A percentile compares a stretch with the other conserved stretches of the same genome.
Conservation (phyloP, 2,888 invertebrate genomes). For the Malthinus seriepunctatus region DNA sequence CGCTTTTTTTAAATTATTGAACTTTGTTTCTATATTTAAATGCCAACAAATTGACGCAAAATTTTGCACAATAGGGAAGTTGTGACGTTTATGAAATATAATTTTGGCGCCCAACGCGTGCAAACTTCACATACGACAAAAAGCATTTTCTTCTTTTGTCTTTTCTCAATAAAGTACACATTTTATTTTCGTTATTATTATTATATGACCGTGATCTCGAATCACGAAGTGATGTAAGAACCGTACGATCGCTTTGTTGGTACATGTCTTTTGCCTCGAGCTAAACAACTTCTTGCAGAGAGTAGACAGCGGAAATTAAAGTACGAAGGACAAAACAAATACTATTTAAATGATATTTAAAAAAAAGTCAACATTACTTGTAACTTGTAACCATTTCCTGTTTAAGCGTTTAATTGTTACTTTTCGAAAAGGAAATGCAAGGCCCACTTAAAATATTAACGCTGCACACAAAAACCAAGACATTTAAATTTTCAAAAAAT, state of each 20-base stretch:
- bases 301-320: conserved; percentile 28
- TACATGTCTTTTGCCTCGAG: conserved; percentile 24
- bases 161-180: conserved; percentile 3
- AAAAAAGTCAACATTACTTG: conserved; percentile 9
- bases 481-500: background rate
- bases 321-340: conserved; percentile 24
- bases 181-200: background rate
- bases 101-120: no score
- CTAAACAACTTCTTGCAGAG: conserved; percentile 20
- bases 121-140: background rate
- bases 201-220: conserved; percentile 29
- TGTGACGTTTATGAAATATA: no score
- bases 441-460: background rate
- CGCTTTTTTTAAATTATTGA: background rate
- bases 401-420: background rate
- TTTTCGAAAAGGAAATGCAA: background rate
- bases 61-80: conserved; percentile 1
- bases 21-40: conserved; percentile 12
- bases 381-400: background rate
- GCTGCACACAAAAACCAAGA: background rate
- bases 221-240: conserved; percentile 30
- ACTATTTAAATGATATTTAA: conserved; percentile 15
- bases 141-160: background rate
- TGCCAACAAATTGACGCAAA: conserved; percentile 19
- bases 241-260: conserved; percentile 30